Evolutionary conservation across 2,113 vertebrate species (phyloP).

Genomic region (Pheucticus melanocephalus): DNA sequence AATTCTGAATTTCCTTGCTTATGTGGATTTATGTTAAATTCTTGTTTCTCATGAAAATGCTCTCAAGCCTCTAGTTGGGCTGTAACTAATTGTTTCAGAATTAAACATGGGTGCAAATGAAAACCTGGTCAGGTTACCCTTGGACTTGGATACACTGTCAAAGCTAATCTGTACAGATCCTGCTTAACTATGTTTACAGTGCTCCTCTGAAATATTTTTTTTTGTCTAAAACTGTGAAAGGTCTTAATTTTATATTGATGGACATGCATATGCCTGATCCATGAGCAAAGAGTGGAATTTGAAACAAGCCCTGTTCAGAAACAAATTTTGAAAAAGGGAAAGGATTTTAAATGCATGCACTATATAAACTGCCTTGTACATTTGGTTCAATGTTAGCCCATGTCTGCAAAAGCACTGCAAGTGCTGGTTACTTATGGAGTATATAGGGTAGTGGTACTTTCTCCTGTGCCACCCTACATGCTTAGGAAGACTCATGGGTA

Average conservation of each 20-base stretch:
- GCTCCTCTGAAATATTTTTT: background rate
- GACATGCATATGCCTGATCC: too few relatives aligned
- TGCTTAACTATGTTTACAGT: background rate
- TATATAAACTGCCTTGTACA: background rate
- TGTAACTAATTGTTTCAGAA: constrained; percentile 55
- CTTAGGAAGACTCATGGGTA: background rate
- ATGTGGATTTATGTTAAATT: constrained; percentile 66
- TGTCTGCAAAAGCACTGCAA: background rate
- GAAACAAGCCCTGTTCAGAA: background rate
- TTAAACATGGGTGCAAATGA: constrained; percentile 1
- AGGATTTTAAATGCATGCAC: background rate
- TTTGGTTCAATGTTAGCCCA: background rate
- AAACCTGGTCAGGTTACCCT: constrained; percentile 18
- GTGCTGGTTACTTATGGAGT: background rate
- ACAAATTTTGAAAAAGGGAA: background rate
- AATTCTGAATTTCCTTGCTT: constrained; percentile 62
- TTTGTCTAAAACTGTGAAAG: background rate
- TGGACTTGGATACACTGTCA: background rate
- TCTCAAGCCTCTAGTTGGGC: constrained; percentile 27
- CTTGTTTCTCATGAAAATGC: constrained; percentile 58
- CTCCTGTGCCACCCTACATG: background rate
- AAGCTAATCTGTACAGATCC: background rate
- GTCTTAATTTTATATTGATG: background rate
- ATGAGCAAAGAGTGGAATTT: background rate
- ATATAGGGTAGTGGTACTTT: background rate